Percentiles rank a stretch among this genome's conserved stretches.
These are phyloP conservation scores for Phalanger gymnotis DNA, from an alignment of 2,797 vertebrate genomes.

Conservation along the genomic window DNA sequence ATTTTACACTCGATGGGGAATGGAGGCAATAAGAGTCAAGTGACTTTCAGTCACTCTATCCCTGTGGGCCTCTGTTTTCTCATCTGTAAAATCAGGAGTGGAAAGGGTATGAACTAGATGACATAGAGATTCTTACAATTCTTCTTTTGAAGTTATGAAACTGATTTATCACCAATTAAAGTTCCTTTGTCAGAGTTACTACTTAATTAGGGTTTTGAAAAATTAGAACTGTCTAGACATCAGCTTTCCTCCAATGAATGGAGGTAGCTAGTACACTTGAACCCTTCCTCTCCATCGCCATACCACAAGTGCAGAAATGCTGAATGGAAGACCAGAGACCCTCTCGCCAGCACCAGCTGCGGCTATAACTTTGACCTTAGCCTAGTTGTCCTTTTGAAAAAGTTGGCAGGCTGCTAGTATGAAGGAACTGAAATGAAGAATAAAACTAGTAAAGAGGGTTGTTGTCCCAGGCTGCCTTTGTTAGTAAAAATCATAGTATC, in stretches of 20 bases:
- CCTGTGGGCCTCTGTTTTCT: neutral
- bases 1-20: no score
- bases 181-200: neutral
- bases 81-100: neutral
- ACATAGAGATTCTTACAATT: neutral
- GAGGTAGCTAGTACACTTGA: neutral
- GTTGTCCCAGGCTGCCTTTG: neutral
- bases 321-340: neutral
- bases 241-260: neutral
- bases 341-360: neutral
- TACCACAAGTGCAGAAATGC: neutral
- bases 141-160: neutral
- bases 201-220: neutral
- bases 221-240: neutral
- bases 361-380: neutral
- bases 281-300: neutral
- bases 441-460: neutral
- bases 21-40: no score
- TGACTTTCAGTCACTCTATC: neutral
- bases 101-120: neutral
- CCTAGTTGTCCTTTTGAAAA: neutral
- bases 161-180: neutral
- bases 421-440: neutral
- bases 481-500: neutral
- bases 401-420: neutral